Evolutionary conservation across 2,888 invertebrate genomes (phyloP).

Genomic region (Charanyca ferruginea): DNA sequence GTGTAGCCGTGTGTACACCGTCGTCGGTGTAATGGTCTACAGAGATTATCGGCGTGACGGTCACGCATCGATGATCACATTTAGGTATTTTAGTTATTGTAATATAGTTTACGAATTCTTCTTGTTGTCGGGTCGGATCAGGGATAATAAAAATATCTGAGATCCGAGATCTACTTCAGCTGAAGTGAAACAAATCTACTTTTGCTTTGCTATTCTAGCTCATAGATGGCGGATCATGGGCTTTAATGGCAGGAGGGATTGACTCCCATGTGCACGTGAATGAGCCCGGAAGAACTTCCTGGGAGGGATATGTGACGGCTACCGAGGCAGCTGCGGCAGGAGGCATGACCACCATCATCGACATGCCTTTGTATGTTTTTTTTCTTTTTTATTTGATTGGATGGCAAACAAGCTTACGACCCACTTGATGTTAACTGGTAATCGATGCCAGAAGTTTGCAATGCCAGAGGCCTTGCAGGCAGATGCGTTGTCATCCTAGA

Average conservation of each 20-base stretch:
- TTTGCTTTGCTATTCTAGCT: slow-evolving; percentile 70
- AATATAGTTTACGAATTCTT: slow-evolving; percentile 9
- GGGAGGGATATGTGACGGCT: slow-evolving; percentile 94
- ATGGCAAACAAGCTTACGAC: no score
- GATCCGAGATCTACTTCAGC: no score
- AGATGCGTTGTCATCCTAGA: no score
- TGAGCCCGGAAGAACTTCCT: slow-evolving; percentile 93
- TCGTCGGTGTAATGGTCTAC: slow-evolving; percentile 2
- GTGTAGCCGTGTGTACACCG: no score
- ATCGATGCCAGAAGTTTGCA: no score
- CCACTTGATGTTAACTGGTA: no score
- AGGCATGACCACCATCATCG: slow-evolving; percentile 93
- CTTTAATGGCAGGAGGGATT: slow-evolving; percentile 93
- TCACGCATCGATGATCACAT: slow-evolving; percentile 16
- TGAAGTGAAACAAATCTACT: neutral
- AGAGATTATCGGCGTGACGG: slow-evolving; percentile 21
- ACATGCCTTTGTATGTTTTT: slow-evolving; percentile 93
- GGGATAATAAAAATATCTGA: no score
- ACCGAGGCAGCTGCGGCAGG: slow-evolving; percentile 94
- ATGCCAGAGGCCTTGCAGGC: no score
- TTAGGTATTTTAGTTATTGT: slow-evolving; percentile 12
- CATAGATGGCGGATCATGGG: slow-evolving; percentile 81
- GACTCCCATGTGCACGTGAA: slow-evolving; percentile 94
- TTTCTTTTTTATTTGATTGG: no score
- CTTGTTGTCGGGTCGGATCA: neutral